Base-by-base conservation (phyloP, 2,797 vertebrate genomes). In the Dermochelys coriacea region DNA sequence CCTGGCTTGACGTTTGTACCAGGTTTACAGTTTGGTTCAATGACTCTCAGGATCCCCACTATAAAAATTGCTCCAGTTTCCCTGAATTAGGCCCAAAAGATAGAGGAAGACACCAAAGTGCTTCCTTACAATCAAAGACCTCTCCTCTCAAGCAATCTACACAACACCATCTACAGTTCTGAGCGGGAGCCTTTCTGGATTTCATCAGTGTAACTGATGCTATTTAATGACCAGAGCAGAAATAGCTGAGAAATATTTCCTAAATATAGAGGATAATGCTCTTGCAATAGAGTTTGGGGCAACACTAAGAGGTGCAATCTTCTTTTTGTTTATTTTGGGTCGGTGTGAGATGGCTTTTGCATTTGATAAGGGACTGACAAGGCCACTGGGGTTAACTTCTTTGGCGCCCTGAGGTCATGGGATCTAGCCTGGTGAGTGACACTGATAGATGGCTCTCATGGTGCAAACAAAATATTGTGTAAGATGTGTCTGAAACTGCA, bases 221-320 rank as follows among this genome's bases (percentile, higher is more conserved):
- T 41, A 4, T 47, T 71, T 84, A 47, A 59, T 61, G 27, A 55
- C 75, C 50, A 59, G 47, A 59, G 31, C 25, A 11, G 34, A 92
- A 93, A 27, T 0, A 68, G 6, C 0, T 37, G 71, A 84, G 59
- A 74, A 93, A 84, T 4, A 4, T 9, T 45, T 10, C 0, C n/a
- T 2, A 45, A 61, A 50, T 79, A 85, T 31, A 2, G 41, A 19
- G 45, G 0, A 9, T 5, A 82, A 41, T 41, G 34, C 37, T 86
- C 80, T 29, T 25, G 12, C 55, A 12, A 1, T 1, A 1, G 7
- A 27, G 78, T 78, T 61, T 2, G 0, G 2, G 9, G 3, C 5
- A 11, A 45, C 16, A 37, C 87, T n/a, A 74, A 29, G n/a, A 59
- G 0, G 8, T 14, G 6, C 3, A 1, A 2, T 49, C 83, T 86